Percentiles rank a stretch among this genome's conserved stretches.
Evolutionary conservation across 92 coral and sea anemone genomes (phyloP).

Genomic region (Chrysogorgia sp.): DNA sequence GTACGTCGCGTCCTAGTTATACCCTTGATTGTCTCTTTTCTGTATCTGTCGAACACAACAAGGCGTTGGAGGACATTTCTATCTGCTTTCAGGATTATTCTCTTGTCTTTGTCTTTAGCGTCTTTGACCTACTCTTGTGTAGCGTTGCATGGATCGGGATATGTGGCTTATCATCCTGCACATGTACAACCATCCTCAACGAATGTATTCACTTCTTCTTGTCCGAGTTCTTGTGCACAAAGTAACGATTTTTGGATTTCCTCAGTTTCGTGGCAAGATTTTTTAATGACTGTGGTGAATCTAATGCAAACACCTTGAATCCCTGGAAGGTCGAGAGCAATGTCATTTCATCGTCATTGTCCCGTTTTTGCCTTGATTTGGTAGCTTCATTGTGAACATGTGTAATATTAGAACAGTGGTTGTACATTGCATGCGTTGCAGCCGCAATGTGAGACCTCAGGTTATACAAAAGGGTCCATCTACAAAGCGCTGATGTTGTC

Average conservation of each 20-base stretch:
- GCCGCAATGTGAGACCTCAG: slow-evolving; percentile 58
- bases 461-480: slow-evolving; percentile 67
- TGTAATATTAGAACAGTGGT: slow-evolving; percentile 12
- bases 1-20: slow-evolving; percentile 9
- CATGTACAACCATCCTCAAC: neutral
- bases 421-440: slow-evolving; percentile 34
- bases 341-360: slow-evolving; percentile 38
- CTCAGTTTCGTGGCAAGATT: slow-evolving; percentile 54
- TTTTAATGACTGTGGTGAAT: slow-evolving; percentile 8
- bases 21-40: slow-evolving; percentile 9
- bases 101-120: slow-evolving; percentile 5
- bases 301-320: neutral
- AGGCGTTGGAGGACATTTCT: slow-evolving; percentile 22
- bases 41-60: slow-evolving; percentile 19
- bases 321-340: neutral
- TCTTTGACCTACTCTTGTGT: neutral
- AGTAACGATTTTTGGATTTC: slow-evolving; percentile 48
- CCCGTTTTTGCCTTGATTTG: slow-evolving; percentile 31
- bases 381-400: slow-evolving; percentile 8
- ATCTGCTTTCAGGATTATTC: slow-evolving; percentile 36
- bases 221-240: slow-evolving; percentile 42
- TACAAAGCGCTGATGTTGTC: slow-evolving; percentile 64
- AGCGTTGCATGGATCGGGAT: neutral
- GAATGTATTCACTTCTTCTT: slow-evolving; percentile 20
- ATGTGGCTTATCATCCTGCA: neutral